phyloP scores from a whole-genome alignment of 2,113 vertebrate species.

The Nannospalax galili region DNA sequence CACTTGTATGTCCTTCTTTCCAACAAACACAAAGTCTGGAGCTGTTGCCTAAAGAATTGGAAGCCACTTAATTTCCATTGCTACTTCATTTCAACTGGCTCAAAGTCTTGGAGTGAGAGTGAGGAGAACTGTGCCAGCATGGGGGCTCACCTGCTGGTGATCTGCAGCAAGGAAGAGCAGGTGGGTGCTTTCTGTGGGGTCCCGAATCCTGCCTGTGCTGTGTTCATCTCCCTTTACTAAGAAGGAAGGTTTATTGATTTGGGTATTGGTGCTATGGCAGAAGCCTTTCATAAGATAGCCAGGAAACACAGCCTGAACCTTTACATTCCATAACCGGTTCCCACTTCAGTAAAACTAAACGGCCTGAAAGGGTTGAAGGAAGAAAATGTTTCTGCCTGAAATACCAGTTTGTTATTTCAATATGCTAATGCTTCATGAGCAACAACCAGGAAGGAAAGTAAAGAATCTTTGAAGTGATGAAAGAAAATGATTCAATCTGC shows the following conservation, averaged over 20 bases:
- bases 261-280: neutral
- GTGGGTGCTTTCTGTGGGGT: neutral
- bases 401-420: neutral
- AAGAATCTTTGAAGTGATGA: neutral
- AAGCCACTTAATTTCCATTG: neutral
- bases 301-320: neutral
- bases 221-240: neutral
- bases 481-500: conserved; percentile 12
- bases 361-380: neutral
- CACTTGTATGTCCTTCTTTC: neutral
- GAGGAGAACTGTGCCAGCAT: conserved; percentile 18
- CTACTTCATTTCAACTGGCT: conserved; percentile 14
- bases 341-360: neutral
- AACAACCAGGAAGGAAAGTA: neutral
- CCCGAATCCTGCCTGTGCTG: neutral
- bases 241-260: neutral
- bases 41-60: conserved; percentile 69
- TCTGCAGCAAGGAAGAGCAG: conserved; percentile 54
- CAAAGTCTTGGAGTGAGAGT: neutral
- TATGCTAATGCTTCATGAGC: neutral
- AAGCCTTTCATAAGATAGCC: neutral
- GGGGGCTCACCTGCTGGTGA: conserved; percentile 62
- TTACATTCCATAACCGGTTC: neutral
- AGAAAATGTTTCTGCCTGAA: neutral
- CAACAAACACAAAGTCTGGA: conserved; percentile 49